Percentiles rank a stretch among this genome's conserved stretches.
Conservation (phyloP, 1,140 invertebrate species). For the Dinoponera quadriceps region DNA sequence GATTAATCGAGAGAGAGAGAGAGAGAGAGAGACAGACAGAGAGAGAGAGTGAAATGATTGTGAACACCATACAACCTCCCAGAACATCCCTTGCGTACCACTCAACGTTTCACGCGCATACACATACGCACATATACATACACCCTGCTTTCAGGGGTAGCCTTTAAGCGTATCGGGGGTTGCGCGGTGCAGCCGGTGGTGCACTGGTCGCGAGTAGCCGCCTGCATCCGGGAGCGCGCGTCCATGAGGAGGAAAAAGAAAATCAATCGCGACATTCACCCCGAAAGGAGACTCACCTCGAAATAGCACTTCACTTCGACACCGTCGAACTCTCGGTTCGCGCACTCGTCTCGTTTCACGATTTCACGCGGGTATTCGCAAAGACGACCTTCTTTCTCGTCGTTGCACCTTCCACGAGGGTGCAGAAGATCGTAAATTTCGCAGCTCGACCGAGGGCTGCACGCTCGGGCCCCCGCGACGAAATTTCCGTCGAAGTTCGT, state of each 20-base stretch:
- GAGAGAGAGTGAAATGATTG: not conserved
- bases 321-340: not conserved
- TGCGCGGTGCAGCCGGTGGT: conserved; percentile 50
- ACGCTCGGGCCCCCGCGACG: conserved; percentile 70
- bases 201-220: conserved; percentile 5
- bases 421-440: conserved; percentile 32
- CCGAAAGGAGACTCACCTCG: conserved; percentile 12
- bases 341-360: conserved; percentile 22
- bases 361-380: not conserved
- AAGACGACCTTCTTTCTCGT: not conserved
- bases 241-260: not conserved
- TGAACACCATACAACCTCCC: conserved; percentile 19
- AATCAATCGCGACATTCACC: conserved; percentile 7
- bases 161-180: not conserved
- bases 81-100: conserved; percentile 25
- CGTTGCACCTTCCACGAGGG: conserved; percentile 18
- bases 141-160: not conserved
- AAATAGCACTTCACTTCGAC: not conserved
- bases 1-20: conserved; percentile 15
- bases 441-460: conserved; percentile 6
- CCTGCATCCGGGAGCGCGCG: not conserved
- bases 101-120: conserved; percentile 25
- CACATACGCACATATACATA: not conserved
- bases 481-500: conserved; percentile 75
- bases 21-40: no score